Percentiles rank a stretch among this genome's conserved stretches.
Conservation (phyloP, 2,797 vertebrate genomes). For the Phataginus tricuspis region DNA sequence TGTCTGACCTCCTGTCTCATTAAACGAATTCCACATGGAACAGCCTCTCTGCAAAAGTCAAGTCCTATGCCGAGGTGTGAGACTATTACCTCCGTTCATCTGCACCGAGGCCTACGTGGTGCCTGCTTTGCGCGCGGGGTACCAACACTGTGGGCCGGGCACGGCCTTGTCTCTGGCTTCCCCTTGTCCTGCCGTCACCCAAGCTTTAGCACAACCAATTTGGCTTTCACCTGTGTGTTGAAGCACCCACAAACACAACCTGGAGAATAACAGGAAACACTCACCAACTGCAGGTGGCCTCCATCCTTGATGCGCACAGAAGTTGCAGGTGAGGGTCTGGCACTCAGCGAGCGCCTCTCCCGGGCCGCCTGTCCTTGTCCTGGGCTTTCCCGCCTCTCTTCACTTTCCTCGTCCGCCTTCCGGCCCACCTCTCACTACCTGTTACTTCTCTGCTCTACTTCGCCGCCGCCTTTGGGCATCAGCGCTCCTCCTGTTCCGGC, state of each 20-base stretch:
- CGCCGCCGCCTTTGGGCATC: background rate
- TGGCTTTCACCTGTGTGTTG: background rate
- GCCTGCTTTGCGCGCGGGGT: background rate
- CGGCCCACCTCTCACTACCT: background rate
- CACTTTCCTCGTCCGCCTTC: background rate
- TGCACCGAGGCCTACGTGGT: background rate
- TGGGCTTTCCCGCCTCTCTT: background rate
- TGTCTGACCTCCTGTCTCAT: background rate
- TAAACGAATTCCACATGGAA: conserved; percentile 33
- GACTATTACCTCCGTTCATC: background rate
- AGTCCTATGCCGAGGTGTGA: background rate
- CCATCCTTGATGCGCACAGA: background rate
- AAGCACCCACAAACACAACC: background rate
- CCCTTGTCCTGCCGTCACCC: background rate
- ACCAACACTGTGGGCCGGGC: too few species aligned
- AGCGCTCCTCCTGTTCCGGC: background rate
- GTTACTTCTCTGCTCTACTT: background rate
- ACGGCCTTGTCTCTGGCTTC: background rate
- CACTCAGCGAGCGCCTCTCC: background rate
- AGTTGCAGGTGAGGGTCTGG: background rate
- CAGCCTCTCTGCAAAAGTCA: background rate
- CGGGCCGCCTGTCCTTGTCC: background rate
- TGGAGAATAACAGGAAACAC: conserved; percentile 41
- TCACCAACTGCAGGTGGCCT: conserved; percentile 40
- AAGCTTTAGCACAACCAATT: background rate